These are phyloP conservation scores for Loris lydekkerianus DNA, from an alignment of 2,797 vertebrate species.

Conservation along the genomic window DNA sequence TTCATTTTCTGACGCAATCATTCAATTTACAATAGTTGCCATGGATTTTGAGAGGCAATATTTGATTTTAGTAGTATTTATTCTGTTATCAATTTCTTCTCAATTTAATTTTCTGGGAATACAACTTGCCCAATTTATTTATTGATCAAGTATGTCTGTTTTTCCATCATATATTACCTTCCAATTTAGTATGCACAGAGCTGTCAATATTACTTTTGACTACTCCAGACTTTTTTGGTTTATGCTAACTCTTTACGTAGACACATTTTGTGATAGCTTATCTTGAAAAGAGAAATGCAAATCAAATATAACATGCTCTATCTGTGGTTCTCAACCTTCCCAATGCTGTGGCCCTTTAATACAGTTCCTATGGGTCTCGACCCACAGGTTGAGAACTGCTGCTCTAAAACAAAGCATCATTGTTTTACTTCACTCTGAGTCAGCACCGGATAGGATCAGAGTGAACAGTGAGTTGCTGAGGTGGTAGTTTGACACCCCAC, in stretches of 20 bases:
- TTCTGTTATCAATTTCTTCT: background rate
- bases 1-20: background rate
- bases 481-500: background rate
- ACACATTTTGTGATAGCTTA: background rate
- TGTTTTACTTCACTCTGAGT: background rate
- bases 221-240: background rate
- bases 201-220: background rate
- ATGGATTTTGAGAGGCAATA: background rate
- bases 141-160: background rate
- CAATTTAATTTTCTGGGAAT: background rate
- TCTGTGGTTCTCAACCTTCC: too few relatives aligned
- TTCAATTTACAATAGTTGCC: background rate
- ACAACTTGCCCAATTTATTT: background rate
- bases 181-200: background rate
- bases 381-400: too few relatives aligned
- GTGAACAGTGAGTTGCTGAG: background rate
- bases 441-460: background rate
- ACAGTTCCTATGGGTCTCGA: too few relatives aligned
- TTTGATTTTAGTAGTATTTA: background rate
- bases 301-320: background rate
- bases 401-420: background rate
- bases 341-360: too few relatives aligned
- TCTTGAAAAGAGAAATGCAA: background rate
- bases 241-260: background rate
- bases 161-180: background rate